Evolutionary conservation across 2,888 invertebrate species (phyloP).

Genomic region (Apoda limacodes): DNA sequence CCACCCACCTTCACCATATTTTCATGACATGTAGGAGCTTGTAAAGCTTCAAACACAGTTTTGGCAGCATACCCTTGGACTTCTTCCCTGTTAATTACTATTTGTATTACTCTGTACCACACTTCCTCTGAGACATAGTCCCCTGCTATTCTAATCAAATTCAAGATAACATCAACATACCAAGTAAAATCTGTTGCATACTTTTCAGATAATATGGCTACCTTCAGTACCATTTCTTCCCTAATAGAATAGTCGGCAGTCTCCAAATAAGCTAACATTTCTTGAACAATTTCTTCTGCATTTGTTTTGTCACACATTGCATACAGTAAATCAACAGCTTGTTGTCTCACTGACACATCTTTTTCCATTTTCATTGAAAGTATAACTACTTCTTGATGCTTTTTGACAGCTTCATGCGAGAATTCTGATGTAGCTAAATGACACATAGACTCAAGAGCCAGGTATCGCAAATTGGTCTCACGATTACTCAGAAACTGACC

Average conservation of each 20-base stretch:
- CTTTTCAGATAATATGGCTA: constrained; percentile 98
- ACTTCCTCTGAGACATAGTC: constrained; percentile 99
- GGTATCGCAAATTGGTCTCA: constrained; percentile 97
- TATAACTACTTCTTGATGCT: constrained; percentile 99
- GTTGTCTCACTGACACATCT: constrained; percentile 97
- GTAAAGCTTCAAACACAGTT: constrained; percentile 98
- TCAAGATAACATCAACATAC: constrained; percentile 98
- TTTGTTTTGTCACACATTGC: constrained; percentile 99
- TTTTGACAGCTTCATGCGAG: constrained; percentile 99
- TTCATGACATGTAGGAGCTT: constrained; percentile 99
- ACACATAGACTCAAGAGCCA: constrained; percentile 99
- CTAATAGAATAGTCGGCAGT: constrained; percentile 99
- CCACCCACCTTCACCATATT: constrained; percentile 99
- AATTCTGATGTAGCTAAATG: constrained; percentile 99
- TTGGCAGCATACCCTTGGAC: constrained; percentile 99
- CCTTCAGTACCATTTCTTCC: constrained; percentile 99
- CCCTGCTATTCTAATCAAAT: constrained; percentile 98
- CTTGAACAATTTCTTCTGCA: constrained; percentile 99
- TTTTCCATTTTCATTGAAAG: constrained; percentile 99
- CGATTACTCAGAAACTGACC: constrained; percentile 98
- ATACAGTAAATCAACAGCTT: constrained; percentile 97
- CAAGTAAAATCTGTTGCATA: constrained; percentile 99
- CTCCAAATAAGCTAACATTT: constrained; percentile 99
- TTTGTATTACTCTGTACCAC: constrained; percentile 99
- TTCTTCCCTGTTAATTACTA: constrained; percentile 99